Base-by-base conservation (phyloP, 2,888 invertebrate species). In the Aelia acuminata region DNA sequence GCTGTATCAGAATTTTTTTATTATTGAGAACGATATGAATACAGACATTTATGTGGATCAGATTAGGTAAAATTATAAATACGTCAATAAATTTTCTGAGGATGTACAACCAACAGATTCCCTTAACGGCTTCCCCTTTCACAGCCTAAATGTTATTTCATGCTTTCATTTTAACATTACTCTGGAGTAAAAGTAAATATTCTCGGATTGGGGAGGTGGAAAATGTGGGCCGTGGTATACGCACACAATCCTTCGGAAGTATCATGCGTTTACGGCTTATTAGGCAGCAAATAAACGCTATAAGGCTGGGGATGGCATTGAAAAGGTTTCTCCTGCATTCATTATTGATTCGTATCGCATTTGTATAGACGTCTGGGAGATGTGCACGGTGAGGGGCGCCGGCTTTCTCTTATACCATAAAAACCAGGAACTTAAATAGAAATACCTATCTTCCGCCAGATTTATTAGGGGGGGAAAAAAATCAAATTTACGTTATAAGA, bases 261-360 rank as follows among this genome's bases (percentile, higher is more conserved):
- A 70, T 35, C 35, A 35, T 70, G 4, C 31, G 31, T 31, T 63
- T 35, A 35, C 31, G 63, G 18, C 31, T 70, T 35, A 35, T 70
- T 70, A 70, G 35, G n/a, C n/a, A n/a, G 43, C 11, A n/a, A n/a
- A 80, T n/a, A 80, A 80, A 80, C 43, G 22, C n/a, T 43, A 43
- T 10, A n/a, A 80, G 22, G 80, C 10, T 11, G 80, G 80, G 11
- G 20, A 10, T 47, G 43, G 3, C 11, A n/a, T 43, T 80, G 80
- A 80, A 80, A 80, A 47, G 80, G 13, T 80, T 80, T 80, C 80
- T 80, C 80, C 43, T 11, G 43, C 80, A 80, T 80, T 80, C 80
- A 43, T 80, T 80, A 80, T 80, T n/a, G 80, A 80, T 80, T 80
- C 43, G 43, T n/a, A 80, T 80, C 80, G 80, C 43, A 80, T 20